Conservation (phyloP, 1,140 invertebrate species). For the Drosophila murphyi region DNA sequence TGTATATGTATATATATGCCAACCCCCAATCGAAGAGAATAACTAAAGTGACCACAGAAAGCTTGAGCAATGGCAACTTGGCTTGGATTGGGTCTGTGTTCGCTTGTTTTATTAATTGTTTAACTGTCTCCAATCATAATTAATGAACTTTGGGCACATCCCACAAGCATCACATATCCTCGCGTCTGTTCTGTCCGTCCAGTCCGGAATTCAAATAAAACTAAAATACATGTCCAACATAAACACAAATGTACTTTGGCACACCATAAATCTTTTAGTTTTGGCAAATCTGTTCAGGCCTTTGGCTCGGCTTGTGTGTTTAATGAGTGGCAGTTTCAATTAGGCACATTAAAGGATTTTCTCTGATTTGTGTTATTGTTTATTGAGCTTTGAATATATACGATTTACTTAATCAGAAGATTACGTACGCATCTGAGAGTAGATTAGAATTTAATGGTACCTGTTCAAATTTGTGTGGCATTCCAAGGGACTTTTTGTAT, state of each 20-base stretch:
- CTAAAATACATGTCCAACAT: slow-evolving; percentile 40
- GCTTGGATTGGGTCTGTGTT: slow-evolving; percentile 22
- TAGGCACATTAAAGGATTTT: slow-evolving; percentile 62
- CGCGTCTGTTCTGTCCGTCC: background rate
- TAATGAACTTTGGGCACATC: slow-evolving; percentile 77
- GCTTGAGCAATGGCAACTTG: slow-evolving; percentile 26
- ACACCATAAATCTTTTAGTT: slow-evolving; percentile 72
- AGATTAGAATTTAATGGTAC: background rate
- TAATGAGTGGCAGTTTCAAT: slow-evolving; percentile 62
- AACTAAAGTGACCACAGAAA: slow-evolving; percentile 41
- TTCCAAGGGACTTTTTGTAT: background rate
- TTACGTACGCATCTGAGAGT: background rate
- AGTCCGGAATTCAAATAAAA: slow-evolving; percentile 55
- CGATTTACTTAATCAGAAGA: background rate
- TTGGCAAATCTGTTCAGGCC: slow-evolving; percentile 60
- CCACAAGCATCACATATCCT: slow-evolving; percentile 40
- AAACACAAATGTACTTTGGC: slow-evolving; percentile 74
- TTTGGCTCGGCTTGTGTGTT: slow-evolving; percentile 6
- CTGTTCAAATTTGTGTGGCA: background rate
- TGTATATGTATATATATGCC: background rate
- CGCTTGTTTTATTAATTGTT: slow-evolving; percentile 76
- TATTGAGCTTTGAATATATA: slow-evolving; percentile 3
- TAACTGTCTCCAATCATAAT: slow-evolving; percentile 82
- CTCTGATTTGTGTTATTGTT: slow-evolving; percentile 22
- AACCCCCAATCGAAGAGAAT: slow-evolving; percentile 19